phyloP scores from a whole-genome alignment of 2,797 vertebrate genomes.

The Sitta carolinensis region DNA sequence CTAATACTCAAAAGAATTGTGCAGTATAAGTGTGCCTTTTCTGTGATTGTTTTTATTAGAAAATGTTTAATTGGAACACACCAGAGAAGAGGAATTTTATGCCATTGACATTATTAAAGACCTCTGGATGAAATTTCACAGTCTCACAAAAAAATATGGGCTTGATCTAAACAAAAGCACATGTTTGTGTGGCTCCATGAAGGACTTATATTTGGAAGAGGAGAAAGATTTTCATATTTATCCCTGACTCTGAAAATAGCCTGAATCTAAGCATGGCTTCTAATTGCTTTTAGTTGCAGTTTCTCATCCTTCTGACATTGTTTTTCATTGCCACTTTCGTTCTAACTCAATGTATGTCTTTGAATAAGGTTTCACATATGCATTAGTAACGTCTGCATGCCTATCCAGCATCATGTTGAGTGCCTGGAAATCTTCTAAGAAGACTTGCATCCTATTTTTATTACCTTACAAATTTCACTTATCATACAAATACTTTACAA shows the following conservation, averaged over 20 bases:
- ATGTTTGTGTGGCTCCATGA: background rate
- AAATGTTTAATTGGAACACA: background rate
- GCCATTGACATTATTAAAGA: background rate
- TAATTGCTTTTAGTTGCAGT: background rate
- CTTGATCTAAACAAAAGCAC: background rate
- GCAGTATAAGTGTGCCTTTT: background rate
- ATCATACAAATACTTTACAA: background rate
- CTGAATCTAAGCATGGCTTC: background rate
- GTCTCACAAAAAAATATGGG: background rate
- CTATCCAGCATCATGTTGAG: fast-evolving
- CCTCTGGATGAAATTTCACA: background rate
- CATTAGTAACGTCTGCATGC: background rate
- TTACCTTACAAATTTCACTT: background rate
- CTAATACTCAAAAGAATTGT: background rate
- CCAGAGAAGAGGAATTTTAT: background rate
- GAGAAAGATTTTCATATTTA: background rate
- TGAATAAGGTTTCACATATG: background rate
- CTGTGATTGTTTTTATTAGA: background rate
- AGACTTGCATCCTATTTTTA: background rate
- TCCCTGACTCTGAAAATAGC: background rate
- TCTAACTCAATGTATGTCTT: background rate
- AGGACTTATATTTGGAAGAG: background rate
- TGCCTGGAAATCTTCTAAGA: background rate
- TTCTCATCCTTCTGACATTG: background rate
- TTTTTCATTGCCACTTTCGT: background rate